A percentile compares a stretch with the other conserved stretches of the same genome.
These are phyloP conservation scores for Acridotheres tristis DNA, from an alignment of 2,797 vertebrate species.

Conservation along the genomic window DNA sequence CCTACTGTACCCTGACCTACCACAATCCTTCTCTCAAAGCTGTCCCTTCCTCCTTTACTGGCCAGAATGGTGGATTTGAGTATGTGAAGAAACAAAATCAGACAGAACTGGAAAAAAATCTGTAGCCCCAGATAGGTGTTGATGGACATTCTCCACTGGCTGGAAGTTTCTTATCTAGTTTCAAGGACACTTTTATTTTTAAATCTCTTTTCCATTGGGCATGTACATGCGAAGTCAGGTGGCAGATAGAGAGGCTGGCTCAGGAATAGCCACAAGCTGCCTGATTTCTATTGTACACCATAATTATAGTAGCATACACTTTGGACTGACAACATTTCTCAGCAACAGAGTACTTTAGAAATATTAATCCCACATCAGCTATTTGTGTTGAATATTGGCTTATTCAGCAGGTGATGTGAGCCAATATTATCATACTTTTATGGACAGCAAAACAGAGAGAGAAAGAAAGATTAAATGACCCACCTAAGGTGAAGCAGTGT, in stretches of 20 bases:
- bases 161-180: slow-evolving; percentile 7
- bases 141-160: not conserved
- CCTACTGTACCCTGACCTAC: not conserved
- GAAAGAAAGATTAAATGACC: not conserved
- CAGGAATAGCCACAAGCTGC: not conserved
- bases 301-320: not conserved
- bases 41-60: not conserved
- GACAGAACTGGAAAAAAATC: not conserved
- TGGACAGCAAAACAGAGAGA: not conserved
- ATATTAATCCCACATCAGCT: slow-evolving; percentile 7
- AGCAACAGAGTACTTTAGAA: not conserved
- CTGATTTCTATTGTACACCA: not conserved
- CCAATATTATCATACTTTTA: not conserved
- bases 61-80: not conserved
- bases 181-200: slow-evolving; percentile 26
- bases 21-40: not conserved
- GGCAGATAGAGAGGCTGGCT: not conserved
- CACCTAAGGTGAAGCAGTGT: not conserved
- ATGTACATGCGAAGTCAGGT: not conserved
- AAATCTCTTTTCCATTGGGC: not conserved
- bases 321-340: slow-evolving; percentile 14
- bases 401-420: not conserved
- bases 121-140: not conserved
- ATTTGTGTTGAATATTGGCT: slow-evolving; percentile 16
- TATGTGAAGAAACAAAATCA: not conserved